These are phyloP conservation scores for Littorina saxatilis DNA, from an alignment of 1,140 invertebrate genomes.

Conservation along the genomic window DNA sequence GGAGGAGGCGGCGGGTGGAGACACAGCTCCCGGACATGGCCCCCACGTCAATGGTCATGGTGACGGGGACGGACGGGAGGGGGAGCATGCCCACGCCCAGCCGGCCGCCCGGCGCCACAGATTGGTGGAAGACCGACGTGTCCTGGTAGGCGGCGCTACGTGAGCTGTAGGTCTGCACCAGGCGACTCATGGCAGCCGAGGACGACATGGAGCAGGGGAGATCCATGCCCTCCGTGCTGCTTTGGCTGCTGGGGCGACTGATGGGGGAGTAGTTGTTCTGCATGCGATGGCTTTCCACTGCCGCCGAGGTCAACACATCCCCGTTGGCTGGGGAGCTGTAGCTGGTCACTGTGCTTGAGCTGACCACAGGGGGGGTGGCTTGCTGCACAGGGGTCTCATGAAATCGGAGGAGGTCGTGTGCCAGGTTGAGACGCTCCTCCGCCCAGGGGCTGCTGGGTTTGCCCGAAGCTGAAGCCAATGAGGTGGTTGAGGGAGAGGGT, in stretches of 20 bases:
- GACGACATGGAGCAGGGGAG: background rate
- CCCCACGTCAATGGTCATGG: conserved; percentile 12
- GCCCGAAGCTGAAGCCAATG: background rate
- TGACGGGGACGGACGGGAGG: background rate
- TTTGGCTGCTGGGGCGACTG: conserved; percentile 82
- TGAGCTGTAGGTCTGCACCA: background rate
- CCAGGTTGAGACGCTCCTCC: conserved; percentile 30
- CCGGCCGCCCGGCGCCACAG: background rate
- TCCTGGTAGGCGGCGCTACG: background rate
- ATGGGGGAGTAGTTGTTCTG: conserved; percentile 81
- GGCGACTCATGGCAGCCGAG: background rate
- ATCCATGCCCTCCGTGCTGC: conserved; percentile 72
- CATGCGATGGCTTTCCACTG: conserved; percentile 20
- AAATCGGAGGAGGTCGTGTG: conserved; percentile 36
- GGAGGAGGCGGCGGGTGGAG: background rate
- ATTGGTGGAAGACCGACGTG: background rate
- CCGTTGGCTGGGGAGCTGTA: background rate
- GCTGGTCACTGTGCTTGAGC: background rate
- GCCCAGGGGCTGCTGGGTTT: background rate
- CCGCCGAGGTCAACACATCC: too few species aligned
- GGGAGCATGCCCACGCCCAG: conserved; percentile 2
- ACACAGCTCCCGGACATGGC: conserved; percentile 26
- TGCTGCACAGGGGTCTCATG: conserved; percentile 19
- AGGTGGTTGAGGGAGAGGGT: background rate
- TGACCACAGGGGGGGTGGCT: background rate